Conservation (phyloP, 2,888 invertebrate genomes). For the Pyrrhosoma nymphula region DNA sequence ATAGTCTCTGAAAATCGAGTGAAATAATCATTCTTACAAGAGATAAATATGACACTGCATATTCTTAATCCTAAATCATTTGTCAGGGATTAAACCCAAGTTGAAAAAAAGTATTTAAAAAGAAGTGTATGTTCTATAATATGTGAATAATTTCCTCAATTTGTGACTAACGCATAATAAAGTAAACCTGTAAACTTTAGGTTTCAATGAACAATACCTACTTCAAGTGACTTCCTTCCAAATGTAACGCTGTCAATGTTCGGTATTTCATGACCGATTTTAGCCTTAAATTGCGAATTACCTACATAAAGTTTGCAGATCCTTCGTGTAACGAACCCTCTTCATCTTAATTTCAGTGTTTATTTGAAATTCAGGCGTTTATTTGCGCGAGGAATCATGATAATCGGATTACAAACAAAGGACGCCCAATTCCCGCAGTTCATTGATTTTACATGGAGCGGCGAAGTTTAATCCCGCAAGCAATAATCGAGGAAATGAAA, state of each 20-base stretch:
- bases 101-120: no score
- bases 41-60: no score
- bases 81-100: no score
- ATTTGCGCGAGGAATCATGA: constrained; percentile 43
- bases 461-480: background rate
- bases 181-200: no score
- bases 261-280: background rate
- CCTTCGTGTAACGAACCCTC: background rate
- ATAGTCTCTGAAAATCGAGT: no score
- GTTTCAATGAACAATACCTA: no score
- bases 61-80: no score
- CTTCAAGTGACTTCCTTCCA: background rate
- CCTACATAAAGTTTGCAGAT: background rate
- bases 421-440: background rate
- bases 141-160: no score
- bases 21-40: no score
- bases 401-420: constrained; percentile 58
- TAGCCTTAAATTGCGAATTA: background rate
- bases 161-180: no score
- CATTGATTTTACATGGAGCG: constrained; percentile 34
- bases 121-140: no score
- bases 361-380: constrained; percentile 36
- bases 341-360: constrained; percentile 51
- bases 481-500: constrained; percentile 21
- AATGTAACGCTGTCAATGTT: background rate